Conservation (phyloP, 2,888 invertebrate species). For the Eudemis profundana region DNA sequence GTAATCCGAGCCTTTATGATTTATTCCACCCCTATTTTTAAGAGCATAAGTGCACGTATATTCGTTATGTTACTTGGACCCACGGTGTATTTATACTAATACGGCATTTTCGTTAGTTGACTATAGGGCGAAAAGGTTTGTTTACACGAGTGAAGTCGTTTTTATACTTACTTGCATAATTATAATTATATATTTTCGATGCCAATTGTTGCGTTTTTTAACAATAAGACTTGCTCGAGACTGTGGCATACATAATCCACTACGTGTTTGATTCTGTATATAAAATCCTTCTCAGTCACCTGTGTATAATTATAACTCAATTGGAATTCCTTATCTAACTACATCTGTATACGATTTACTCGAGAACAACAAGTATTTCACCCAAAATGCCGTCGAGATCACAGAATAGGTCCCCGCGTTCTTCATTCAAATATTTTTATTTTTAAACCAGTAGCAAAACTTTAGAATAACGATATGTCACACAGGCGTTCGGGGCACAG, state of each 20-base stretch:
- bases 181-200: background rate
- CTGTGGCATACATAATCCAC: no score
- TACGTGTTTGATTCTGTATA: no score
- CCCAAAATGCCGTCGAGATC: background rate
- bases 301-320: no score
- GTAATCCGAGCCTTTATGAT: slow-evolving; percentile 6
- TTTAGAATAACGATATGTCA: slow-evolving; percentile 63
- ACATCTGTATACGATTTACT: background rate
- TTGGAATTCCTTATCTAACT: background rate
- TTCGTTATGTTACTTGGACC: no score
- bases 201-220: background rate
- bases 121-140: background rate
- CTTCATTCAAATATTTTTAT: background rate
- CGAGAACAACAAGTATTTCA: background rate
- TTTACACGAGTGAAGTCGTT: background rate
- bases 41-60: background rate
- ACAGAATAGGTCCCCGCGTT: background rate
- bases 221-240: no score
- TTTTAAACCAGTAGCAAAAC: slow-evolving; percentile 26
- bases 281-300: no score
- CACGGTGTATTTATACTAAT: background rate
- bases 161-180: background rate
- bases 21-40: background rate
- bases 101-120: background rate
- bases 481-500: slow-evolving; percentile 61